Evolutionary conservation across 2,888 invertebrate genomes (phyloP).

Genomic region (Zygothrica quintamaculata): DNA sequence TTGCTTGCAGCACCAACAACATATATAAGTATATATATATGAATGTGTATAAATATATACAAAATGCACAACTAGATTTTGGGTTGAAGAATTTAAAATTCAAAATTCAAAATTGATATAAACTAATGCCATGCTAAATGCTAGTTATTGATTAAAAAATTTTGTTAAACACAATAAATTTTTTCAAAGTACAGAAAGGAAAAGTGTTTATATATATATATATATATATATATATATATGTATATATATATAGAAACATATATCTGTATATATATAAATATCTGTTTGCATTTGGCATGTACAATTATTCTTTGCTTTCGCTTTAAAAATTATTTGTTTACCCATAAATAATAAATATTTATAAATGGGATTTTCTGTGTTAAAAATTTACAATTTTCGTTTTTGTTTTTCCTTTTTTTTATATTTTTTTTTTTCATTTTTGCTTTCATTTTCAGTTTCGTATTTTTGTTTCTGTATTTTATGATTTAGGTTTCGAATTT

Average conservation of each 20-base stretch:
- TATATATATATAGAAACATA: no score
- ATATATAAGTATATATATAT: slow-evolving; percentile 37
- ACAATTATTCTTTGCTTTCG: slow-evolving; percentile 56
- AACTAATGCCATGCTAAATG: slow-evolving; percentile 57
- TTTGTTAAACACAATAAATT: slow-evolving; percentile 45
- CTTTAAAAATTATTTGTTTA: slow-evolving; percentile 60
- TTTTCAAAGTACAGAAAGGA: slow-evolving; percentile 43
- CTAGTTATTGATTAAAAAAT: slow-evolving; percentile 48
- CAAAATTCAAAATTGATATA: slow-evolving; percentile 63
- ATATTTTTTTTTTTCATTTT: slow-evolving; percentile 31
- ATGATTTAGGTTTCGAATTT: slow-evolving; percentile 37
- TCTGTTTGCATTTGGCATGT: slow-evolving; percentile 65
- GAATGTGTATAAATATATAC: slow-evolving; percentile 63
- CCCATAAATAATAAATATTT: slow-evolving; percentile 38
- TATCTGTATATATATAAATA: slow-evolving; percentile 59
- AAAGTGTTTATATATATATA: slow-evolving; percentile 7
- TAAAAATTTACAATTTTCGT: slow-evolving; percentile 42
- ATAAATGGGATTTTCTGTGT: slow-evolving; percentile 42
- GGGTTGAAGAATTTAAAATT: slow-evolving; percentile 68
- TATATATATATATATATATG: no score
- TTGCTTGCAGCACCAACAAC: slow-evolving; percentile 76
- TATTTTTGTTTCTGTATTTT: slow-evolving; percentile 37
- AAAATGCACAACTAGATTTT: slow-evolving; percentile 76
- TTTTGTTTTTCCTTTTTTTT: slow-evolving; percentile 26
- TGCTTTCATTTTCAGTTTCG: slow-evolving; percentile 17